phyloP scores from a whole-genome alignment of 2,797 vertebrate genomes.

The Melanotaenia trifasciata region DNA sequence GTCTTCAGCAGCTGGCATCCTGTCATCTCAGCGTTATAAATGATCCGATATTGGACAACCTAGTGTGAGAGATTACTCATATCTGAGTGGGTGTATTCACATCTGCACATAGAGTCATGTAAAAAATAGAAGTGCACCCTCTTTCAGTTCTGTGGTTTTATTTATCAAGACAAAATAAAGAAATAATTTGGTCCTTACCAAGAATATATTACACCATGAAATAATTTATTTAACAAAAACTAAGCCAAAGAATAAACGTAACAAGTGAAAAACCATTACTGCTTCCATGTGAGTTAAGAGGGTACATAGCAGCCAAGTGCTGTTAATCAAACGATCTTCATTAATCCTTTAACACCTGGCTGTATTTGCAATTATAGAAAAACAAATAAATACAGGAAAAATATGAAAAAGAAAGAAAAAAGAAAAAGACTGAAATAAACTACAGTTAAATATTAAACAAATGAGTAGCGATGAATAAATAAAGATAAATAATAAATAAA shows the following conservation, averaged over 20 bases:
- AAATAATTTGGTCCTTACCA: neutral
- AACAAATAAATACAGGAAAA: too few species aligned
- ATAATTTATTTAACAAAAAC: neutral
- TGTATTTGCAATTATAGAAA: too few species aligned
- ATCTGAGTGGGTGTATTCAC: slow-evolving; percentile 32
- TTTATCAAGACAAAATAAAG: neutral
- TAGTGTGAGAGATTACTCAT: slow-evolving; percentile 32
- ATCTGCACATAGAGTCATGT: slow-evolving; percentile 22
- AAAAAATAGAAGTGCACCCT: neutral
- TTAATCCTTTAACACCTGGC: too few species aligned
- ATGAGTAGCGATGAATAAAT: too few species aligned
- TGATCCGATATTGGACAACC: slow-evolving; percentile 45
- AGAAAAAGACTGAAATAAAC: too few species aligned
- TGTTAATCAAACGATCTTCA: neutral
- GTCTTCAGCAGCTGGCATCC: slow-evolving; percentile 33
- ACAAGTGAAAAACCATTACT: neutral
- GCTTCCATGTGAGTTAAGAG: neutral
- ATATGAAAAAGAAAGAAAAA: too few species aligned
- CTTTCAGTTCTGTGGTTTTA: neutral
- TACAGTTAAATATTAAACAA: too few species aligned
- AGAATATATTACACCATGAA: neutral
- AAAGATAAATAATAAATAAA: too few species aligned
- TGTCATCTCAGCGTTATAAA: slow-evolving; percentile 35
- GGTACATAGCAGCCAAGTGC: neutral
- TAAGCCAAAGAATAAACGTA: neutral